Evolutionary conservation across 1,140 invertebrate species (phyloP), one percentile per base, ranked within the genome.

Genomic region (Agrypnia vestita): DNA sequence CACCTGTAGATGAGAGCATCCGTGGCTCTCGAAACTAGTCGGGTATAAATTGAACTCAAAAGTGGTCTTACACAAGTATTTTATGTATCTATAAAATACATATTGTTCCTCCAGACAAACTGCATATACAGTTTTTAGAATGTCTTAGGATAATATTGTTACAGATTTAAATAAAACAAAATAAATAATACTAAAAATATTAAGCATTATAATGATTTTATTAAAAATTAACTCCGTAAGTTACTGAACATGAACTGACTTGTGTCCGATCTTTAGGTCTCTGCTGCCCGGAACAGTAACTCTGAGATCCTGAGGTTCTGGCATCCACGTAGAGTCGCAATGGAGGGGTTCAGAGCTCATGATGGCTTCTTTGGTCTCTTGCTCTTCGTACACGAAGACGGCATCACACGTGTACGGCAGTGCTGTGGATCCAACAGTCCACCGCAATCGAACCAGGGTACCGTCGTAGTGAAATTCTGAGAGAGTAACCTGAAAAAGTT

Each of bases 321-420:
- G 12, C 69, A 81, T 67, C n/a, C 64, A 56, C 3, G n/a, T 61
- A 12, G 82, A 83, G 49, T 79, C 72, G 53, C 82, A 83, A 49
- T 81, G 82, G 8, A 83, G 15, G 7, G 82, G 82, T 56, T 83
- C 82, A 11, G 82, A 81, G 44, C 82, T 83, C 1, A 92, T 89
- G 4, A 94, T 86, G 47, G 93, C 89, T 84, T 95, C 93, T 12
- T 91, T 92, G 4, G 88, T 88, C 3, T 89, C 91, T 47, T 90
- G 86, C 49, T 93, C 91, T 85, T 94, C 93, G 81, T 95, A 95
- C 1, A 95, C 91, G 78, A 94, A 94, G 17, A 95, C 88, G 0
- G 91, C 92, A 82, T 95, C 93, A 84, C 94, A 95, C 13, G 91
- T 92, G 84, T 94, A 95, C 15, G 79, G 82, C 12, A 64, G 21